Evolutionary conservation across 2,888 invertebrate species (phyloP).

Genomic region (Phaedon cochleariae): DNA sequence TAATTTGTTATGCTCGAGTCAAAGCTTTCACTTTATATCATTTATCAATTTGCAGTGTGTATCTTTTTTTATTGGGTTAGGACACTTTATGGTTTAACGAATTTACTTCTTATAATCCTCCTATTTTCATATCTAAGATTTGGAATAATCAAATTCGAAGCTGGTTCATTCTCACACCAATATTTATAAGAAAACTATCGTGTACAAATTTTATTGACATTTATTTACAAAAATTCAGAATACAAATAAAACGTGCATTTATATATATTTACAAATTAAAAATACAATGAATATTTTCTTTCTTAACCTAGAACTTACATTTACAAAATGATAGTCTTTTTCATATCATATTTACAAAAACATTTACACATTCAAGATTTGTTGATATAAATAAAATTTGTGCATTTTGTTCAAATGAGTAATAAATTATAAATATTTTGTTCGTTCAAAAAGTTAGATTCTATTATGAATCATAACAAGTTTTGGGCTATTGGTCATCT

Average conservation of each 20-base stretch:
- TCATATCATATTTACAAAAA: constrained; percentile 51
- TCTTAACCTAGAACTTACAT: constrained; percentile 51
- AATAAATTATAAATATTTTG: not conserved
- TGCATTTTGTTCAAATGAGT: constrained; percentile 24
- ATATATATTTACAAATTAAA: constrained; percentile 56
- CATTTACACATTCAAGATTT: constrained; percentile 48
- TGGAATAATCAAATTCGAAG: too few relatives aligned
- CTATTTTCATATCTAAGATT: too few relatives aligned
- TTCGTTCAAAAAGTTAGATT: constrained; percentile 21
- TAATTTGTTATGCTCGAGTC: too few relatives aligned
- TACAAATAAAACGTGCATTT: constrained; percentile 58
- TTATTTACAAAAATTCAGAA: constrained; percentile 61
- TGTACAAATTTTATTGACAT: constrained; percentile 53
- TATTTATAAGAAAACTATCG: too few relatives aligned
- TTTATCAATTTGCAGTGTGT: too few relatives aligned
- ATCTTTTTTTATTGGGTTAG: too few relatives aligned
- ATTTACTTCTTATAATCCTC: too few relatives aligned
- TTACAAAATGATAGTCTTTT: constrained; percentile 56
- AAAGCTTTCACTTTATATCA: too few relatives aligned
- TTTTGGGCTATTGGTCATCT: constrained; percentile 19
- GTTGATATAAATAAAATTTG: constrained; percentile 40
- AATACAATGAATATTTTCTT: constrained; percentile 52
- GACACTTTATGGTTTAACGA: too few relatives aligned
- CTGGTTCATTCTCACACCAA: too few relatives aligned
- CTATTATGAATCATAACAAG: constrained; percentile 18